phyloP scores from a whole-genome alignment of 2,113 vertebrate species.

The Cepphus grylle region DNA sequence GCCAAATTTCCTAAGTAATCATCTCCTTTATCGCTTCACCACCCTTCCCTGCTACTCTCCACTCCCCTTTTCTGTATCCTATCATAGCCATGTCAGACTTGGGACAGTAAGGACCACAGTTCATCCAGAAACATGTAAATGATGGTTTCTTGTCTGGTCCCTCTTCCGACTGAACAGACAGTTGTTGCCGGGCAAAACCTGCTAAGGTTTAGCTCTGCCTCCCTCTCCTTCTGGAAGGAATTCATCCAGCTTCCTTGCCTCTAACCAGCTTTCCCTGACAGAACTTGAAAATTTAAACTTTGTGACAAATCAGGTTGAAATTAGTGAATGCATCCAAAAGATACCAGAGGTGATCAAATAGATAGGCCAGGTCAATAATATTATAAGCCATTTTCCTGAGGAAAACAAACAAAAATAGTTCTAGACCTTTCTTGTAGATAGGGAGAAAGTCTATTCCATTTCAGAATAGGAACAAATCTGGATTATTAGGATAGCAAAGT shows the following conservation, averaged over 20 bases:
- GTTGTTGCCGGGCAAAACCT: not conserved
- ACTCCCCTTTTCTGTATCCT: not conserved
- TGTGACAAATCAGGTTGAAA: not conserved
- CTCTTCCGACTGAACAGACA: not conserved
- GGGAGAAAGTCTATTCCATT: not conserved
- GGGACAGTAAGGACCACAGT: fast-evolving
- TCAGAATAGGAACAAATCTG: not conserved
- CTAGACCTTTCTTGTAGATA: not conserved
- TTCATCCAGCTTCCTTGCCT: not conserved
- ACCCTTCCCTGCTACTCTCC: not conserved
- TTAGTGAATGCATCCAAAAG: not conserved
- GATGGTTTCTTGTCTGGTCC: not conserved
- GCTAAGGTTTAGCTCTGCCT: not conserved
- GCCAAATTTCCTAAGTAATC: not conserved
- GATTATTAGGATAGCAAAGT: not conserved
- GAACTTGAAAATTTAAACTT: not conserved
- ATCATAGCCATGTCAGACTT: not conserved
- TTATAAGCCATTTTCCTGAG: not conserved
- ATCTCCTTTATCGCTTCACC: not conserved
- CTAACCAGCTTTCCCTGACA: not conserved
- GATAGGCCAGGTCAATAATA: not conserved
- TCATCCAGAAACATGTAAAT: not conserved
- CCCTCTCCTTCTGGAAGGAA: not conserved
- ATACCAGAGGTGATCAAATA: not conserved
- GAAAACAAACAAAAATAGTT: not conserved